Evolutionary conservation across 2,888 invertebrate species (phyloP).

Genomic region (Lasioglossum marginatum): DNA sequence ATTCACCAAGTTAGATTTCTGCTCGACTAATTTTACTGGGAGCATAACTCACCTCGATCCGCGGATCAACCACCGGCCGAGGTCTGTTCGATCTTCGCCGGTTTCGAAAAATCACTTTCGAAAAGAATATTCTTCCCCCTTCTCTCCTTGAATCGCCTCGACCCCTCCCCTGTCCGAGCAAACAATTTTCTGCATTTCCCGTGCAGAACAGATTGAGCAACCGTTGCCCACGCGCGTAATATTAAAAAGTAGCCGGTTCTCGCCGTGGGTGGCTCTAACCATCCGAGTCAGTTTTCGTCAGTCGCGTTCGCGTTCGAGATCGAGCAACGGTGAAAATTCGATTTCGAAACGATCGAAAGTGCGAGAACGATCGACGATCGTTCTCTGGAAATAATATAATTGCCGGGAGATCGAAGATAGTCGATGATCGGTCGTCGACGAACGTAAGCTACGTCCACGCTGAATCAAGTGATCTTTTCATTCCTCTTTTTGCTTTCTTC

Average conservation of each 20-base stretch:
- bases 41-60: background rate
- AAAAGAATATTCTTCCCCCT: background rate
- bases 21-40: background rate
- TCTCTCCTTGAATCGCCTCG: background rate
- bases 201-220: constrained; percentile 4
- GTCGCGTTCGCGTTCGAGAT: background rate
- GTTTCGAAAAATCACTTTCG: background rate
- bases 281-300: constrained; percentile 1
- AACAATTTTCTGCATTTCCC: constrained; percentile 4
- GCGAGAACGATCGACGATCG: background rate
- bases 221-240: background rate
- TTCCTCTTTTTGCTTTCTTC: too few relatives aligned
- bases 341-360: constrained; percentile 28
- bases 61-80: background rate
- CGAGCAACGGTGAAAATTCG: constrained; percentile 31
- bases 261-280: background rate
- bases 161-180: background rate
- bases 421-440: background rate
- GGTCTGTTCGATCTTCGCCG: background rate
- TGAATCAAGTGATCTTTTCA: too few relatives aligned
- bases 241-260: background rate
- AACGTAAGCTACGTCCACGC: background rate
- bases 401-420: background rate
- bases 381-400: background rate
- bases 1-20: background rate